phyloP scores from a whole-genome alignment of 2,888 invertebrate genomes.

The Xanthia togata region DNA sequence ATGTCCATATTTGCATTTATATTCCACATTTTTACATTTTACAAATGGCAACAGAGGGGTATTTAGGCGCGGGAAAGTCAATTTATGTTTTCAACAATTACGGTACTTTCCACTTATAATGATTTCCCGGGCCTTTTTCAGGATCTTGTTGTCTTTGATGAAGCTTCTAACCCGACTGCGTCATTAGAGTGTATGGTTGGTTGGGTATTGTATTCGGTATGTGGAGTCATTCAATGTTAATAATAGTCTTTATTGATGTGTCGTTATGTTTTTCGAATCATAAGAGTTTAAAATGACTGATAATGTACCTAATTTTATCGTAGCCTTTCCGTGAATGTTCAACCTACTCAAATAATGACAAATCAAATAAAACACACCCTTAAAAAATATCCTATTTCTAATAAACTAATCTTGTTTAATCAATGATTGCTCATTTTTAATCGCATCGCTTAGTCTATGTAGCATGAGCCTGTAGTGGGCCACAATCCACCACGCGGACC shows the following conservation, averaged over 20 bases:
- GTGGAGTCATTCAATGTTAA: neutral
- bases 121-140: conserved; percentile 54
- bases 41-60: conserved; percentile 52
- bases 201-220: neutral
- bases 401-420: neutral
- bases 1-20: conserved; percentile 62
- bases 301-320: too few relatives aligned
- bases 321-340: neutral
- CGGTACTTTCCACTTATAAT: conserved; percentile 28
- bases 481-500: too few relatives aligned
- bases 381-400: neutral
- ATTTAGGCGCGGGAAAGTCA: conserved; percentile 51
- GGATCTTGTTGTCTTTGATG: conserved; percentile 24
- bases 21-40: conserved; percentile 56
- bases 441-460: neutral
- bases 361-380: neutral
- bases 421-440: neutral
- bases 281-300: neutral
- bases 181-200: too few relatives aligned
- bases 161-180: neutral
- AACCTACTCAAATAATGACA: neutral
- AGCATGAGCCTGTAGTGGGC: too few relatives aligned
- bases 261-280: neutral
- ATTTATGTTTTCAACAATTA: conserved; percentile 58
- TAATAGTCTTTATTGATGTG: neutral